Evolutionary conservation across 2,888 invertebrate species (phyloP).

Genomic region (Catocala sponsa): DNA sequence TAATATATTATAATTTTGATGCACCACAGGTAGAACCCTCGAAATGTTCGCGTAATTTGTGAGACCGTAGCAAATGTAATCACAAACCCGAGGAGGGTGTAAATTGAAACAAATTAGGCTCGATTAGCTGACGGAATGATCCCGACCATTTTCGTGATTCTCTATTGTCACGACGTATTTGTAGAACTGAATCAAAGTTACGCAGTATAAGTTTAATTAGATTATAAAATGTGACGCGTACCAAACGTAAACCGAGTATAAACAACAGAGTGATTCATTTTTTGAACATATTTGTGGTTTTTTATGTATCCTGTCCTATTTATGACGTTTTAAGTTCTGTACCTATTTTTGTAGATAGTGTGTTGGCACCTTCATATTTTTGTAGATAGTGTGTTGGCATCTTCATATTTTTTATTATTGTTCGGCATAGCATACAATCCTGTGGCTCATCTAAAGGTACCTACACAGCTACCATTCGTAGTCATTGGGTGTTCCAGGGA

Average conservation of each 20-base stretch:
- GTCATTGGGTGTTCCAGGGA: too few relatives aligned
- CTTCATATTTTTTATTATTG: too few relatives aligned
- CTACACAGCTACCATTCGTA: too few relatives aligned
- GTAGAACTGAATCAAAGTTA: constrained; percentile 20
- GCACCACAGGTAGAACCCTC: constrained; percentile 26
- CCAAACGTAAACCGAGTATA: constrained; percentile 14
- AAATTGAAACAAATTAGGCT: constrained; percentile 43
- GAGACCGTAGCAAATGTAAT: constrained; percentile 34
- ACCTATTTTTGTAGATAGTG: background rate
- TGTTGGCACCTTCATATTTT: too few relatives aligned
- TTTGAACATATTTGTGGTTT: background rate
- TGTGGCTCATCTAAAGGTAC: too few relatives aligned
- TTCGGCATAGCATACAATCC: too few relatives aligned
- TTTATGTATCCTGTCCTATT: constrained; percentile 3
- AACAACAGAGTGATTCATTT: constrained; percentile 29
- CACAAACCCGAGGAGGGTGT: constrained; percentile 19
- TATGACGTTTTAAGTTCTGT: background rate
- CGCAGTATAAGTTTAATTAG: constrained; percentile 19
- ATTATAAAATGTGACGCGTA: constrained; percentile 22
- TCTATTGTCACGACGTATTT: constrained; percentile 29
- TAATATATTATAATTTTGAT: constrained; percentile 26
- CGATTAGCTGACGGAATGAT: constrained; percentile 43
- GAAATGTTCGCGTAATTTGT: constrained; percentile 32
- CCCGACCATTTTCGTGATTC: constrained; percentile 20
- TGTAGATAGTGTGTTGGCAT: too few relatives aligned